Base-by-base conservation (phyloP, 2,888 invertebrate genomes). In the Autographa gamma region DNA sequence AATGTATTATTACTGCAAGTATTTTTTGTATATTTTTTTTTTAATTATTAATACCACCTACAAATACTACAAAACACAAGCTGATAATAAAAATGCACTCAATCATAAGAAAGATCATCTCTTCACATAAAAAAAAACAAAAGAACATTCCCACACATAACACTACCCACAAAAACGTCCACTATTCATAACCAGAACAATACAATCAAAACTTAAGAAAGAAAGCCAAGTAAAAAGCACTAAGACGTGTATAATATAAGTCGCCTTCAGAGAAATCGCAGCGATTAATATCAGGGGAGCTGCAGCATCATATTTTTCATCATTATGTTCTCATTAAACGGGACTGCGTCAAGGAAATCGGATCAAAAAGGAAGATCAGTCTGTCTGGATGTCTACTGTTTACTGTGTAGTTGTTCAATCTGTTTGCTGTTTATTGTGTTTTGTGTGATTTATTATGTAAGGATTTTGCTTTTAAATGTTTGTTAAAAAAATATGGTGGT, bases 231-330 rank as follows among this genome's bases (percentile, higher is more conserved):
- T 82, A 85, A 80, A 90, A 87, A 84, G 86, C 84, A 85, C 86
- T 87, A 85, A 81, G 76, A 74, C 73, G 66, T 62, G 60, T 73
- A 78, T 80, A 78, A 61, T 73, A 78, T 80, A 78, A 80, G 75
- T 79, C 79, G 82, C 71, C 69, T 76, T 76, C 74, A 83, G 89
- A 91, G 88, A 91, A 90, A 92, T 90, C 82, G 85, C 83, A 65
- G 71, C 91, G 88, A 92, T 92, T 91, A 90, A 91, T 91, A 90
- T 84, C 83, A 71, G 56, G 81, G 60, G 69, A 32, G 70, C 88
- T 86, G 88, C 89, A 90, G 89, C 90, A 88, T 90, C 90, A 90
- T 92, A 91, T 92, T 93, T 93, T 93, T 94, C 94, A 93, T 93
- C 93, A 93, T 93, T 91, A 93, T 89, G 89, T 89, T 87, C 92